Base-by-base conservation (phyloP, 92 coral and sea anemone species). In the Meandrina meandrites region DNA sequence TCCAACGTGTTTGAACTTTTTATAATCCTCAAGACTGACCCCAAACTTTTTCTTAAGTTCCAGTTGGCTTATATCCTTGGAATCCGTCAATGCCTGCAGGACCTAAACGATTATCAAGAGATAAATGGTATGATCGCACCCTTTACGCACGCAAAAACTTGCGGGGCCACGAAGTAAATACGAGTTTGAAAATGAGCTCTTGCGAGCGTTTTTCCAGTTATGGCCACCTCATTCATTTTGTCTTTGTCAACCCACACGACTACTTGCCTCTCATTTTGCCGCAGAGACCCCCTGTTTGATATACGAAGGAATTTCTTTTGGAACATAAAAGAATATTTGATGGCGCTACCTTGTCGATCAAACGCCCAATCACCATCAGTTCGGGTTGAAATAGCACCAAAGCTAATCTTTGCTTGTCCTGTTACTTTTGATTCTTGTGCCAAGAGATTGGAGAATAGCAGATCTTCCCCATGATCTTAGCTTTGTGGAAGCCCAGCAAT, bases 341-440 rank as follows among this genome's bases (percentile, higher is more conserved):
- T 87, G 3, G 83, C 7, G 19, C 93, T 93, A 7, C 87, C 87
- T 37, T 75, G 84, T 4, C 89, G 79, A 21, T 36, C 45, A 0
- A 94, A 80, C 74, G 54, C 67, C 98, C 98, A 94, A 37, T 93
- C 91, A 51, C 95, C 93, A 47, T 92, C 95, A 1, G 86, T 86
- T 51, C 98, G 77, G 36, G 93, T 17, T 88, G 16, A 24, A 31
- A 67, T 67, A 53, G 66, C 48, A 45, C 70, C 64, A 3, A 13
- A 21, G 18, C 81, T 86, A 34, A 24, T 58, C 30, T 90, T 73
- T 9, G 79, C 86, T 67, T 81, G 48, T 15, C 58, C 86, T 19
- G 35, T 72, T 90, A 16, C 85, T 82, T 53, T 89, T 81, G 14
- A 89, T 86, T 7, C 81, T 90, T 42, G 87, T 88, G 24, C 81